A percentile compares a stretch with the other conserved stretches of the same genome.
These are phyloP conservation scores for Pterobdella sp. DNA, from an alignment of 2,888 invertebrate genomes.

Conservation along the genomic window DNA sequence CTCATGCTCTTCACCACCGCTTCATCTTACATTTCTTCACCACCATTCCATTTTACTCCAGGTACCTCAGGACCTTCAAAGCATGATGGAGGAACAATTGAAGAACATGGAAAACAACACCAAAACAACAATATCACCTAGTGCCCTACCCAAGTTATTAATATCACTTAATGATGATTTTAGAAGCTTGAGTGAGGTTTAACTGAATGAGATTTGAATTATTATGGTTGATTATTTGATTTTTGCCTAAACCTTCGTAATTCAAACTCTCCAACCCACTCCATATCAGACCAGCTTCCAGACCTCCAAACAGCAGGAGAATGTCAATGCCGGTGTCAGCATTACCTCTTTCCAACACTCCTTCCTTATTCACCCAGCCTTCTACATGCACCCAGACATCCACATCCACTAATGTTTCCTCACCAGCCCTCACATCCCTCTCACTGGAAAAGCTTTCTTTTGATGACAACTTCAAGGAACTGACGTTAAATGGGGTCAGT, in stretches of 20 bases:
- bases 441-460: too few species aligned
- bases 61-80: not conserved
- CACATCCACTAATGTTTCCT: too few species aligned
- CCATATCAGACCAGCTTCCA: too few species aligned
- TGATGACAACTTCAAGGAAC: too few species aligned
- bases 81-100: not conserved
- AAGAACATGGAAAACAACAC: not conserved
- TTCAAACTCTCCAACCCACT: too few species aligned
- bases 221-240: not conserved
- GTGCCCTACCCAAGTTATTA: not conserved
- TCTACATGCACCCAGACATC: too few species aligned
- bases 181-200: not conserved
- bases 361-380: too few species aligned
- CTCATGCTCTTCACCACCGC: not conserved
- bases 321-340: not conserved
- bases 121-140: not conserved
- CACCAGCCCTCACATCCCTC: too few species aligned
- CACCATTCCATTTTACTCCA: not conserved
- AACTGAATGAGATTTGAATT: not conserved
- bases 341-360: too few species aligned
- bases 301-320: not conserved
- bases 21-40: not conserved
- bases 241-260: too few species aligned
- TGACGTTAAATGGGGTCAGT: too few species aligned
- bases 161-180: not conserved